These are phyloP conservation scores for Campoletis sonorensis DNA, from an alignment of 1,140 invertebrate genomes.

Conservation along the genomic window DNA sequence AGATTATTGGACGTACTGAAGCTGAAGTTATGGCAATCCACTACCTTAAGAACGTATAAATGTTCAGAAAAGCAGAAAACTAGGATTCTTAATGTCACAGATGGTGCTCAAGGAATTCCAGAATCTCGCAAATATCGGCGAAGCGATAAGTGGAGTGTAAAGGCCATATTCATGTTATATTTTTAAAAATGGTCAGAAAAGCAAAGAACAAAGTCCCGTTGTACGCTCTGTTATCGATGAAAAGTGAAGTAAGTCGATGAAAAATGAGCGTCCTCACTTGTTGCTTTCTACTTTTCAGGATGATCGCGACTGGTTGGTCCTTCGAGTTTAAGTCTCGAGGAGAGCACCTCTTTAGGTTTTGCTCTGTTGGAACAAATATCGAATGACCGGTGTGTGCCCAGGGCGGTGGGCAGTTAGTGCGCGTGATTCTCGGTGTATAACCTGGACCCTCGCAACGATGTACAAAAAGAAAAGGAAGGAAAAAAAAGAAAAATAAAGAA, in stretches of 20 bases:
- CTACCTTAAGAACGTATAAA: no score
- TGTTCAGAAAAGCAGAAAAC: no score
- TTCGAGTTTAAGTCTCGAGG: slow-evolving; percentile 13
- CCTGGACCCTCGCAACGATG: slow-evolving; percentile 35
- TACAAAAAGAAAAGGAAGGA: neutral
- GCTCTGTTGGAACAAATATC: slow-evolving; percentile 12
- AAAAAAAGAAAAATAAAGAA: neutral
- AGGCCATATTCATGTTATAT: no score
- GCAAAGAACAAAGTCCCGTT: no score
- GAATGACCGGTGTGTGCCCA: slow-evolving; percentile 30
- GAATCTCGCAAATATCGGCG: no score
- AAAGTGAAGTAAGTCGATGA: neutral
- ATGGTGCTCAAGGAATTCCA: no score
- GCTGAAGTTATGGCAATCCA: no score
- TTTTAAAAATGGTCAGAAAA: no score
- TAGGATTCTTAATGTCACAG: no score
- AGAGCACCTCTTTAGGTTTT: slow-evolving; percentile 2
- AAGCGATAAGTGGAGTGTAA: no score
- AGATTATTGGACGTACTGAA: no score
- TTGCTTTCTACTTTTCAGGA: slow-evolving; percentile 15
- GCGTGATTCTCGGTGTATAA: slow-evolving; percentile 17
- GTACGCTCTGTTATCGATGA: no score
- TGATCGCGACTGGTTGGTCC: slow-evolving; percentile 5
- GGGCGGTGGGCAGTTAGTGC: slow-evolving; percentile 36
- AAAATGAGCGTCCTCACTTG: neutral